Percentiles rank a stretch among this genome's conserved stretches.
phyloP scores from a whole-genome alignment of 2,113 vertebrate genomes.

The Gymnogyps californianus region DNA sequence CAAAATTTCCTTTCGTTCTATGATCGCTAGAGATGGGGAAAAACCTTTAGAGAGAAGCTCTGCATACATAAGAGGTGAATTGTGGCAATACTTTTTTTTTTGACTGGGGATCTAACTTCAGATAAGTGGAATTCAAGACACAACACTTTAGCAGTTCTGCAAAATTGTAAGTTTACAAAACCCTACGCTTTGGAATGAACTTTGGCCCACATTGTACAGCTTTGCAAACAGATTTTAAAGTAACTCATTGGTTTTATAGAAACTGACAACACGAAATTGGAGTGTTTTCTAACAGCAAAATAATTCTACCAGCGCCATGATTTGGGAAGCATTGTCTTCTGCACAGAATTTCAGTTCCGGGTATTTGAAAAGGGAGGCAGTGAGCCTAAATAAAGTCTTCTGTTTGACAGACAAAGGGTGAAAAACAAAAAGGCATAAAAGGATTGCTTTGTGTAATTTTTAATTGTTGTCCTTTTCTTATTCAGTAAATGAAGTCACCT shows the following conservation, averaged over 20 bases:
- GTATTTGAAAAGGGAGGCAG: constrained; percentile 28
- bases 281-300: constrained; percentile 4
- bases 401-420: constrained; percentile 64
- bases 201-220: neutral
- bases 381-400: constrained; percentile 67
- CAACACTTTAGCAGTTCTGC: neutral
- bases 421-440: constrained; percentile 61
- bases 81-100: neutral
- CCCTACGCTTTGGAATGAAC: neutral
- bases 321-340: constrained; percentile 26
- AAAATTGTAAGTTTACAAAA: neutral
- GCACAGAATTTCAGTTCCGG: neutral
- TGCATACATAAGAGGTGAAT: neutral
- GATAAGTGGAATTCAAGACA: neutral
- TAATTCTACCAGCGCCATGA: constrained; percentile 8
- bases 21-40: neutral
- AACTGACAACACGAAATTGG: constrained; percentile 42
- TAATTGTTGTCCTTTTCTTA: constrained; percentile 75
- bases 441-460: constrained; percentile 73
- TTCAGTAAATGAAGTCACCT: constrained; percentile 85
- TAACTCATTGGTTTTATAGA: neutral
- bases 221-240: constrained; percentile 28
- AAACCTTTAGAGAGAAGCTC: neutral
- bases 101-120: neutral
- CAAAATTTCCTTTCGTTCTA: neutral